Base-by-base conservation (phyloP, 2,888 invertebrate genomes). In the Terebella lapidaria region DNA sequence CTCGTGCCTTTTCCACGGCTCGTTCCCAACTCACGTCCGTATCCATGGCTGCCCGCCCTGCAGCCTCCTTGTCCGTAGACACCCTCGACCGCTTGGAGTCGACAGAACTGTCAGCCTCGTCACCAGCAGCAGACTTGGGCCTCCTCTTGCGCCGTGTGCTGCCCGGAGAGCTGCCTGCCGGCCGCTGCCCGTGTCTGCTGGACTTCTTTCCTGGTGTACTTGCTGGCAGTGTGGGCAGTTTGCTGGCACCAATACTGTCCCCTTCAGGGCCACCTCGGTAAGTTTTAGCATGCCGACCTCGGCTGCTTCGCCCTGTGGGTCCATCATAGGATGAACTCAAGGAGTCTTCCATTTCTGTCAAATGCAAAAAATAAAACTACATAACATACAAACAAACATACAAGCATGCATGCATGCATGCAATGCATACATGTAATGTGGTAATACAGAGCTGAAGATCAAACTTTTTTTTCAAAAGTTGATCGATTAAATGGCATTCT, bases 1-100 rank as follows among this genome's bases (percentile, higher is more conserved):
- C 76, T 54, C 76, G 64, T 3, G 73, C 74, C 42, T 66, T 67
- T 18, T 71, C 65, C 1, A 76, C 74, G 24, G 76, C 76, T 54
- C 70, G 67, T 56, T 75, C 74, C 69, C 71, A 72, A 1, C 73
- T 75, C 25, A 70, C 66, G 60, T 74, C 73, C 5, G 49, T 22
- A 49, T n/a, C 49, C 5, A 24, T 15, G 5, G 15, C 5, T 35
- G 10, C n/a, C n/a, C 42, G 42, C n/a, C 10, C n/a, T n/a, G 10
- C n/a, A 35, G 10, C 42, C n/a, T 35, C n/a, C 42, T n/a, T 35
- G 10, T 35, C n/a, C 42, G 10, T 35, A 15, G 42, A 35, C 42
- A 35, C 10, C 42, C n/a, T 35, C n/a, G 42, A 35, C n/a, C 42
- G 42, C n/a, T 35, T 35, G 42, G 42, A 35, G 42, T 35, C 42